These are phyloP conservation scores for Tetrax tetrax DNA, from an alignment of 2,113 vertebrate genomes.

Conservation along the genomic window DNA sequence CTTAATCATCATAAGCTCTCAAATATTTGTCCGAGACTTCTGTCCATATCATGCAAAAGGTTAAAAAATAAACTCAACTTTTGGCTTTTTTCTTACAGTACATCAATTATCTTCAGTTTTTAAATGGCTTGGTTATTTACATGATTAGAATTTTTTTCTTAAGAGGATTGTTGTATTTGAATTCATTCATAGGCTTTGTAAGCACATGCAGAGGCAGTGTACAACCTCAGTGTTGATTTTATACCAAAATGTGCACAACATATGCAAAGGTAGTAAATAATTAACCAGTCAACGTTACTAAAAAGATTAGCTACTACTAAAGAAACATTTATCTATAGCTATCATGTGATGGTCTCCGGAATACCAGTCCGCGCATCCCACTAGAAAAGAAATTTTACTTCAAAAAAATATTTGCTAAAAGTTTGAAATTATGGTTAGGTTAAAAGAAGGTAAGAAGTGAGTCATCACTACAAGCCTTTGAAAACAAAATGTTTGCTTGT, in stretches of 20 bases:
- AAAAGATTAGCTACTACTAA: background rate
- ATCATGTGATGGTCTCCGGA: background rate
- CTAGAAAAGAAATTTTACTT: background rate
- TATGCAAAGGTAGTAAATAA: background rate
- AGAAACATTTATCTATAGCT: background rate
- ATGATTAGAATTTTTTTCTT: conserved; percentile 27
- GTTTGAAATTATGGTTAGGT: background rate
- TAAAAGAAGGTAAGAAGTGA: background rate
- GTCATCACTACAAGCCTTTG: background rate
- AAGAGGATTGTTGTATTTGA: conserved; percentile 33
- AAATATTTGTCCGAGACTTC: conserved; percentile 34
- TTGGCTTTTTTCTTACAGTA: conserved; percentile 36
- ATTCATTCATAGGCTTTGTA: conserved; percentile 11
- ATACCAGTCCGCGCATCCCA: background rate
- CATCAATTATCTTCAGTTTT: conserved; percentile 26
- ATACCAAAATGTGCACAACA: background rate
- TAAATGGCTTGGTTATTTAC: conserved; percentile 25
- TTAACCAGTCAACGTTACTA: conserved; percentile 18
- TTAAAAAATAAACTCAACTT: conserved; percentile 20
- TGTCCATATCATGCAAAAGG: background rate
- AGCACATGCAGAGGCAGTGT: conserved; percentile 7
- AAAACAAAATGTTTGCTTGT: background rate
- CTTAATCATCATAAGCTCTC: background rate
- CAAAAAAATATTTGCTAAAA: background rate
- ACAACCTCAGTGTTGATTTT: background rate